These are phyloP conservation scores for Lasioglossum lativentre DNA, from an alignment of 2,888 invertebrate genomes.

Conservation along the genomic window DNA sequence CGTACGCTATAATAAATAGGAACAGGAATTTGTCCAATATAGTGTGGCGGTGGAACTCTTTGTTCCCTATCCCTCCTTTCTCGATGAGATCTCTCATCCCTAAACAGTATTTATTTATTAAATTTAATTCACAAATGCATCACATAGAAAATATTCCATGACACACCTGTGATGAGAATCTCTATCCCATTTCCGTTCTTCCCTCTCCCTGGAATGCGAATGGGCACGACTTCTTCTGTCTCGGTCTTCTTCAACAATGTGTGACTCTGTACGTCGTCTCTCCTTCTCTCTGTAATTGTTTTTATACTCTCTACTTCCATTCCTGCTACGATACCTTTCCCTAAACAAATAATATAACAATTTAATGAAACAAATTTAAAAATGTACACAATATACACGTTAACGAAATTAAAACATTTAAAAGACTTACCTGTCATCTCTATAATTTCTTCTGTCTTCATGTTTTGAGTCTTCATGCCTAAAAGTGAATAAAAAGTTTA, in stretches of 20 bases:
- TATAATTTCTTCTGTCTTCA: constrained; percentile 16
- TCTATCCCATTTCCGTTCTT: no score
- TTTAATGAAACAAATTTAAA: neutral
- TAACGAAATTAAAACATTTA: constrained; percentile 2
- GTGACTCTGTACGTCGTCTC: constrained; percentile 1
- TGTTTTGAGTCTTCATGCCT: constrained; percentile 41
- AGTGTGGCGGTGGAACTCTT: constrained; percentile 44
- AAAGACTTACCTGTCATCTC: constrained; percentile 48
- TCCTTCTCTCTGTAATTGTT: constrained; percentile 28
- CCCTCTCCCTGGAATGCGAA: constrained; percentile 55
- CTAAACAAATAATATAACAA: constrained; percentile 14
- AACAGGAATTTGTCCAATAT: constrained; percentile 69
- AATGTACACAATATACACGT: neutral
- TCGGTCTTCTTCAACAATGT: neutral
- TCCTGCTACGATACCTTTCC: constrained; percentile 34
- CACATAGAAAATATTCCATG: no score
- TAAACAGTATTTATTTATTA: constrained; percentile 10
- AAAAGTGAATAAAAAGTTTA: constrained; percentile 18
- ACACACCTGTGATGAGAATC: no score
- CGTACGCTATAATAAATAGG: constrained; percentile 74
- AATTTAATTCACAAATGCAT: no score
- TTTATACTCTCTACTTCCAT: constrained; percentile 36
- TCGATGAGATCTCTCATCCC: constrained; percentile 48
- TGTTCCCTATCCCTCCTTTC: constrained; percentile 59
- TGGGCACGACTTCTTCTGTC: constrained; percentile 27